Conservation (phyloP, 2,888 invertebrate species). For the Cecidostiba fungosa region DNA sequence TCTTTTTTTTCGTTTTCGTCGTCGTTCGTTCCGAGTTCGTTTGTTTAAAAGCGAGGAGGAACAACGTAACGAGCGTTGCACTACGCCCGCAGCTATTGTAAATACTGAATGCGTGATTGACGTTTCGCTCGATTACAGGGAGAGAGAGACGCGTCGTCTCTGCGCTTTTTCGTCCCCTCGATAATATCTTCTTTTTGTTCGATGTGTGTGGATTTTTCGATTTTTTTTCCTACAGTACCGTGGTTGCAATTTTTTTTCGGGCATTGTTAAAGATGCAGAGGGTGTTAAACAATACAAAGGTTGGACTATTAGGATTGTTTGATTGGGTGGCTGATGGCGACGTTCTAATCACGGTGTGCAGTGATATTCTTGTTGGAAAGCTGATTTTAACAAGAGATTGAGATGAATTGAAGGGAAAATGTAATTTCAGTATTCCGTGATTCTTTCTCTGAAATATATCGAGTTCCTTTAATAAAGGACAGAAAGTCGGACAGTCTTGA, state of each 20-base stretch:
- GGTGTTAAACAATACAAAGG: neutral
- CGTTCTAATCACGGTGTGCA: neutral
- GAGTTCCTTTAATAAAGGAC: constrained; percentile 14
- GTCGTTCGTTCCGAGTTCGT: neutral
- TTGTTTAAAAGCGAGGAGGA: constrained; percentile 38
- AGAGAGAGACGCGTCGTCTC: neutral
- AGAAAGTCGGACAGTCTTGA: constrained; percentile 1
- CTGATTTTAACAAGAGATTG: neutral
- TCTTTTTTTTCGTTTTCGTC: constrained; percentile 25
- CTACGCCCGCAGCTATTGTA: constrained; percentile 49
- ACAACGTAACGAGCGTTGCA: constrained; percentile 57
- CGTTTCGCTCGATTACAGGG: constrained; percentile 55
- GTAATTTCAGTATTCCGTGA: neutral
- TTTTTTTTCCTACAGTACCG: neutral
- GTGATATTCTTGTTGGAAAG: neutral
- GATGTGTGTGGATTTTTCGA: neutral
- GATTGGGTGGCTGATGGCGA: neutral
- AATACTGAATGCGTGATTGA: constrained; percentile 49
- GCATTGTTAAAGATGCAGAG: neutral
- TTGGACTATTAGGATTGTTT: neutral
- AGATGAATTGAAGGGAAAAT: neutral
- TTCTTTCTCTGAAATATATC: neutral
- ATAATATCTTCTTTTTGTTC: constrained; percentile 20
- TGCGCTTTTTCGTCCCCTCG: constrained; percentile 5
- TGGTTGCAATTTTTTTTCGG: neutral